Percentiles rank a stretch among this genome's conserved stretches.
These are phyloP conservation scores for Lophura nycthemera DNA, from an alignment of 2,113 vertebrate species.

Conservation along the genomic window DNA sequence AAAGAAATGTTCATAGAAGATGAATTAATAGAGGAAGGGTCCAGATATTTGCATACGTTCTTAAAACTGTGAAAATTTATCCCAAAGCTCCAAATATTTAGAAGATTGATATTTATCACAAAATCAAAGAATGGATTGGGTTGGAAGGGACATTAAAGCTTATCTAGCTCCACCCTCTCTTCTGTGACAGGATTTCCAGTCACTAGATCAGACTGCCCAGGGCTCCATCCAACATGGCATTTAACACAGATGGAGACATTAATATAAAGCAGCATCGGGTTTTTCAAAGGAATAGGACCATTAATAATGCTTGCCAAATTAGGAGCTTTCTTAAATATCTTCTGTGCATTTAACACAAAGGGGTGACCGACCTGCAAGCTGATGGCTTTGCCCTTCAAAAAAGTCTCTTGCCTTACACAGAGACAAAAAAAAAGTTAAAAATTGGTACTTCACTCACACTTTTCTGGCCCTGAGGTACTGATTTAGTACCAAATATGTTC, in stretches of 20 bases:
- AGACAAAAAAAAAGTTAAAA: background rate
- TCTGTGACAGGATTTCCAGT: too few species aligned
- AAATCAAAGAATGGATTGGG: background rate
- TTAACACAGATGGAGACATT: background rate
- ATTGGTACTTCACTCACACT: background rate
- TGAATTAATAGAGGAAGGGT: background rate
- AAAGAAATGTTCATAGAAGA: background rate
- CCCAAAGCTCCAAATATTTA: background rate
- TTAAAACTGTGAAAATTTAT: background rate
- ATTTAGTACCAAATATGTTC: conserved; percentile 4
- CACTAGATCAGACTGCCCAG: background rate
- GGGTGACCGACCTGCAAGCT: background rate
- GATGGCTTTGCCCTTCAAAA: background rate
- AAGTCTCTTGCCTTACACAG: background rate
- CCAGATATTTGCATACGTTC: background rate
- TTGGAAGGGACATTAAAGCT: background rate
- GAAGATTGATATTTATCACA: background rate
- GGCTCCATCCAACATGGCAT: background rate
- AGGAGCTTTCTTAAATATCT: background rate
- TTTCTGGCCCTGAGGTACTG: background rate
- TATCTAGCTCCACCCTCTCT: background rate
- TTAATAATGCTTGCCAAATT: background rate
- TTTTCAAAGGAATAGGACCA: background rate
- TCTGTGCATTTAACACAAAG: background rate
- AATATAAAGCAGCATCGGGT: background rate